Conservation (phyloP, 2,113 vertebrate species). For the Tympanuchus pallidicinctus region DNA sequence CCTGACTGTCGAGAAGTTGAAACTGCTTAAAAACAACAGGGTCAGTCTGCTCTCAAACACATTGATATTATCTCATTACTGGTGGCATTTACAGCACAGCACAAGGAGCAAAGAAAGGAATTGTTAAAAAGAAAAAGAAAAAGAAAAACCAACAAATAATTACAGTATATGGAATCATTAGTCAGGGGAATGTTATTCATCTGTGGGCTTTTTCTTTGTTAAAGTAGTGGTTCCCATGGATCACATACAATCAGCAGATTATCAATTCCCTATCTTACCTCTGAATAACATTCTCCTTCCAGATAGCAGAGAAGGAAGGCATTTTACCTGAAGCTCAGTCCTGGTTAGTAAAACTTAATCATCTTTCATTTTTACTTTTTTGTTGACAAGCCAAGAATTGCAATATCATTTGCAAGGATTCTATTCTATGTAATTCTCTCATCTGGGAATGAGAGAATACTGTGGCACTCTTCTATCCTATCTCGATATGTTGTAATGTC, state of each 20-base stretch:
- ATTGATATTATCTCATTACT: conserved; percentile 78
- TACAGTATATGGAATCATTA: not conserved
- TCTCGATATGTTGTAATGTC: not conserved
- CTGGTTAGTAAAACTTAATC: not conserved
- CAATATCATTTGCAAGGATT: not conserved
- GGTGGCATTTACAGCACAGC: conserved; percentile 64
- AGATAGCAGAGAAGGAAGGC: not conserved
- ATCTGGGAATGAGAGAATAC: not conserved
- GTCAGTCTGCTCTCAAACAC: conserved; percentile 67
- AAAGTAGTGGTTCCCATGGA: not conserved
- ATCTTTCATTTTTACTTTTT: not conserved
- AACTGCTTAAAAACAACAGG: conserved; percentile 67
- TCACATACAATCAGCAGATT: not conserved
- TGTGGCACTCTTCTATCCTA: not conserved
- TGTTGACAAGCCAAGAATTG: not conserved
- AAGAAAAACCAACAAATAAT: not conserved
- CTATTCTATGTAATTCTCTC: too few species aligned
- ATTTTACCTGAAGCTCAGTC: not conserved
- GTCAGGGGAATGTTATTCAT: not conserved
- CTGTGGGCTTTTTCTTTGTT: not conserved
- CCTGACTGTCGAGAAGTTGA: conserved; percentile 73
- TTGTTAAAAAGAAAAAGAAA: not conserved
- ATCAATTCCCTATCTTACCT: not conserved
- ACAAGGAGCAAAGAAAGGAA: conserved; percentile 37
- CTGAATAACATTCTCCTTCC: not conserved